Evolutionary conservation across 1,140 invertebrate species (phyloP), one percentile per base, ranked within the genome.

Genomic region (Hylaeus anthracinus): DNA sequence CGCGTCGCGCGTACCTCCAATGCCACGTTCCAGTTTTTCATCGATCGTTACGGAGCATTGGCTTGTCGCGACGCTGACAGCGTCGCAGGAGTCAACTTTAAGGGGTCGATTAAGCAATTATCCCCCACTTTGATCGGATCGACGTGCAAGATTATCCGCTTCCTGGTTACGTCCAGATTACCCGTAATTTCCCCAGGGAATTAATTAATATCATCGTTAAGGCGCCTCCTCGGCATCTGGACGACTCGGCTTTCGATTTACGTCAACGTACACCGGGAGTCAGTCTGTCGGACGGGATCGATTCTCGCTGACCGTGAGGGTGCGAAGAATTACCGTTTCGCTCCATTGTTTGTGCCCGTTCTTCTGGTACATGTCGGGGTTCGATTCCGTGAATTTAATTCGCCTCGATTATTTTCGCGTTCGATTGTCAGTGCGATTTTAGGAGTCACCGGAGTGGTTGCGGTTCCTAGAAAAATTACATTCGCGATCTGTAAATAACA

Each of bases 101-200:
- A 81, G 61, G 61, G 79, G 72, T 74, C 79, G 66, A 86, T 85
- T 85, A 73, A 86, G 84, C 84, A 72, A 85, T 85, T 82, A 85
- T 82, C 61, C 41, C 82, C 48, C 41, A 43, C 26, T 53, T 45
- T 12, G 45, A 60, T 48, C 43, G 14, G 43, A 26, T 14, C 39
- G 45, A 71, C 60, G 45, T 53, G 43, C 51, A 14, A 72, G 74
- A 86, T 85, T 86, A 85, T 86, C 65, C 71, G 66, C 84, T 86
- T 86, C 79, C 84, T 85, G 83, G 66, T 82, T 85, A 85, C 75
- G 67, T 82, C 77, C 66, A 58, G 79, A 82, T 86, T 81, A 86
- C 64, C 74, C 65, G 72, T 63, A 63, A 63, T 82, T 85, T 78
- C 74, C 60, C 61, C 66, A 65, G 56, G 43, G 85, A 85, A 86